These are phyloP conservation scores for Collichthys lucidus DNA, from an alignment of 2,113 vertebrate genomes.

Conservation along the genomic window DNA sequence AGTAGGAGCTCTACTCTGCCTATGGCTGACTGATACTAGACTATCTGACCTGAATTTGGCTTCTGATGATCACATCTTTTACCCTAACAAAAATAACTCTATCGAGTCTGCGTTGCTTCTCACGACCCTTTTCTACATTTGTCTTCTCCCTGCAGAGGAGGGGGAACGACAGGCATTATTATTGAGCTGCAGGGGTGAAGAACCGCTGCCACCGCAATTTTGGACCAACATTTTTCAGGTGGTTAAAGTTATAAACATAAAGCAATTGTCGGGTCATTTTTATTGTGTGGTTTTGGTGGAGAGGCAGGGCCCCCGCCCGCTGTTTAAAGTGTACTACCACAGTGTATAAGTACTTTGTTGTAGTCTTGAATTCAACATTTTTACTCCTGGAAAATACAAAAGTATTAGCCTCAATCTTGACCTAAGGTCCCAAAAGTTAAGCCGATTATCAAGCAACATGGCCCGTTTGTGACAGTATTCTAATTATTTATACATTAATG, in stretches of 20 bases:
- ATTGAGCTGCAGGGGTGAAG: constrained; percentile 10
- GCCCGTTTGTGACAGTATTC: too few relatives aligned
- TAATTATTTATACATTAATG: background rate
- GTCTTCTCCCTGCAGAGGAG: constrained; percentile 12
- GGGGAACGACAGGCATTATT: constrained; percentile 4
- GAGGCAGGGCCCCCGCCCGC: background rate
- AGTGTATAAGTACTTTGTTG: background rate
- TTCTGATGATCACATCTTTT: background rate
- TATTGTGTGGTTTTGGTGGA: background rate
- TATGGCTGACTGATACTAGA: background rate
- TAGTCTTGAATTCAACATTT: background rate
- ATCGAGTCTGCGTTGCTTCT: background rate
- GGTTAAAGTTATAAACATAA: background rate
- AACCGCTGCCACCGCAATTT: background rate
- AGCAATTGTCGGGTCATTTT: background rate
- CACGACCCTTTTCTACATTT: constrained; percentile 17
- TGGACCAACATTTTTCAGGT: background rate
- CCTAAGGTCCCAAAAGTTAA: too few relatives aligned
- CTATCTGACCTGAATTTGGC: constrained; percentile 9
- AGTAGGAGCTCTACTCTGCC: background rate
- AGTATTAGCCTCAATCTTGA: background rate
- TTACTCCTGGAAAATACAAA: background rate
- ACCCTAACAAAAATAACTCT: background rate
- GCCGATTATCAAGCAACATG: too few relatives aligned
- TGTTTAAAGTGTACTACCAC: background rate